Conservation (phyloP, 2,797 vertebrate species). For the Hippocampus kuda region DNA sequence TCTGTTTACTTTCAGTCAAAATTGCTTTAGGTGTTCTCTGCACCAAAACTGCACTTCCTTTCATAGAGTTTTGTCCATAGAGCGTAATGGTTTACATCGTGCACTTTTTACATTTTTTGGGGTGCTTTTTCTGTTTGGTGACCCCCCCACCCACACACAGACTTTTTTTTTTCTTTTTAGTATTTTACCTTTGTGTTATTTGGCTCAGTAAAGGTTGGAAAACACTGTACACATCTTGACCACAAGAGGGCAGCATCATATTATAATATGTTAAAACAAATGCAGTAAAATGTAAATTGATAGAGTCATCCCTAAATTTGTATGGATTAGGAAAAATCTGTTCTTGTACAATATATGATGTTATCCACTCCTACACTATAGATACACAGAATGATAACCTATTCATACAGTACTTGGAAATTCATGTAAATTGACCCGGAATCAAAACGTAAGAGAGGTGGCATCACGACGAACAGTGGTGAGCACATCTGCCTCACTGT, state of each 20-base stretch:
- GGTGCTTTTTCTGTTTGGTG: no score
- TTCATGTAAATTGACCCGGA: neutral
- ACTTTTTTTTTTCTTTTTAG: no score
- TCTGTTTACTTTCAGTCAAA: no score
- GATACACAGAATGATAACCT: neutral
- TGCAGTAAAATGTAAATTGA: neutral
- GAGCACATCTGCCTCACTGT: no score
- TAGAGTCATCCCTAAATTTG: neutral
- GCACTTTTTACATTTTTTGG: no score
- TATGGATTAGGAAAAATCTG: neutral
- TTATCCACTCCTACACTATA: neutral
- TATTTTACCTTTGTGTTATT: no score
- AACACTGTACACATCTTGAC: constrained; percentile 1
- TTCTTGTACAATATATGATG: neutral
- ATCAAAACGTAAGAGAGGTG: neutral
- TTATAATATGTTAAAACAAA: neutral
- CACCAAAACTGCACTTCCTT: no score
- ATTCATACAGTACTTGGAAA: neutral
- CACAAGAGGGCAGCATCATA: constrained; percentile 52
- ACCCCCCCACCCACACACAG: no score
- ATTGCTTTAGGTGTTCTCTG: no score
- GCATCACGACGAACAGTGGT: no score
- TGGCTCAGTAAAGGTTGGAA: neutral
- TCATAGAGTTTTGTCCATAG: no score
- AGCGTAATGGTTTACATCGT: no score